phyloP scores from a whole-genome alignment of 2,797 vertebrate genomes.

The Gallinago nigripennis region DNA sequence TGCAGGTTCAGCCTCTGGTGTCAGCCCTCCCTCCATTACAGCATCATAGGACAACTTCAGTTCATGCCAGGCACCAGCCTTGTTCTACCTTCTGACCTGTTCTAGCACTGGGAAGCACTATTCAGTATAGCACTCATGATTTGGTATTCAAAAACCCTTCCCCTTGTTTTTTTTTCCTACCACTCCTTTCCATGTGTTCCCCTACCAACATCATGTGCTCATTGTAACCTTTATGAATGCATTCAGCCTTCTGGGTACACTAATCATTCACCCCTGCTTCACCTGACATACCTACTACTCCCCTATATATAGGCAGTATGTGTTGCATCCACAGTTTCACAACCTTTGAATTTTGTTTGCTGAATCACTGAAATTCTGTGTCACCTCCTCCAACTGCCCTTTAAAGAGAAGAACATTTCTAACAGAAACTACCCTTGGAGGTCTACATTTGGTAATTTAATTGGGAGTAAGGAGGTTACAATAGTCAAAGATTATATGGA shows the following conservation, averaged over 20 bases:
- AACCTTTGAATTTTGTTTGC: background rate
- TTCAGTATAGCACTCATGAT: background rate
- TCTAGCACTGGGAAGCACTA: conserved; percentile 1
- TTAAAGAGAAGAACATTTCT: background rate
- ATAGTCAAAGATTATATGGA: background rate
- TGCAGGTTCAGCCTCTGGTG: background rate
- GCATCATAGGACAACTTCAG: background rate
- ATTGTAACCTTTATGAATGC: background rate
- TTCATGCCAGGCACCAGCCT: background rate
- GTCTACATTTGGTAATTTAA: background rate
- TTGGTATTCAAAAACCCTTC: background rate
- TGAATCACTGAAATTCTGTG: background rate
- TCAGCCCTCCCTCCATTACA: accelerated
- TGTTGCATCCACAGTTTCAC: background rate
- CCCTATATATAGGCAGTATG: background rate
- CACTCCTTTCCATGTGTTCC: background rate
- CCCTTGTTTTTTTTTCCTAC: background rate
- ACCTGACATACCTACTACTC: background rate
- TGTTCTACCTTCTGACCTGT: background rate
- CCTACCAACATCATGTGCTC: background rate
- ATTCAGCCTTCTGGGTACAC: background rate
- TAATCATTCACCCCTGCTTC: background rate
- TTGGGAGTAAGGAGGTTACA: background rate
- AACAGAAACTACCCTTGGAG: background rate
- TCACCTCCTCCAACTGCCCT: background rate